Evolutionary conservation across 2,113 vertebrate species (phyloP).

Genomic region (Uropsilus gracilis): DNA sequence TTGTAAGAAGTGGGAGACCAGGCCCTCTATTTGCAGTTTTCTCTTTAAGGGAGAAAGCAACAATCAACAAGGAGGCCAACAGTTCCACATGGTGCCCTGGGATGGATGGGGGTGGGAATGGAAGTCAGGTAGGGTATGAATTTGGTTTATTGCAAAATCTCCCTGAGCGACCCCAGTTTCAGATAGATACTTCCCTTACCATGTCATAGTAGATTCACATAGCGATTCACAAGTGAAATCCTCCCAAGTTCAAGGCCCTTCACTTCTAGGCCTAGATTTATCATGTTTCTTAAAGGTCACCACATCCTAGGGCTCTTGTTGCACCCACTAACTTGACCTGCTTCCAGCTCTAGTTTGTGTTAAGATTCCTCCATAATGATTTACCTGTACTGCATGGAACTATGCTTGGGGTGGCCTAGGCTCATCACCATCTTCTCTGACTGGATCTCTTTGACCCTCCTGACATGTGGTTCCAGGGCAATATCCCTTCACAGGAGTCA

Average conservation of each 20-base stretch:
- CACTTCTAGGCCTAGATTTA: not conserved
- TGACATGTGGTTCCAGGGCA: not conserved
- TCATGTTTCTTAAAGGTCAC: not conserved
- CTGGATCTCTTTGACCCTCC: too few relatives aligned
- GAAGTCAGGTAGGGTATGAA: too few relatives aligned
- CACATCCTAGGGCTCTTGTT: not conserved
- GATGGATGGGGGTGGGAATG: too few relatives aligned
- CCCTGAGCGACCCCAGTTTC: not conserved
- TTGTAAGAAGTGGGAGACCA: not conserved
- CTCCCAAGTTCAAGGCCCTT: not conserved
- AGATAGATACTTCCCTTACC: not conserved
- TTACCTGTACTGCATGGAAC: not conserved
- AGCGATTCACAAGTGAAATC: not conserved
- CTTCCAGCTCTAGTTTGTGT: not conserved
- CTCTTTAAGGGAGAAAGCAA: not conserved
- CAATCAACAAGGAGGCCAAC: not conserved
- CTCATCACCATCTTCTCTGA: not conserved
- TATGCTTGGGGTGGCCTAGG: not conserved
- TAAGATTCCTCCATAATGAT: not conserved
- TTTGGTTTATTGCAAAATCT: not conserved
- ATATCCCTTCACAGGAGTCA: not conserved
- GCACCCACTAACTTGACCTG: not conserved
- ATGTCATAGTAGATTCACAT: not conserved
- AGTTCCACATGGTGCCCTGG: accelerated
- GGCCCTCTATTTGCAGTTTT: accelerated